A percentile compares a stretch with the other conserved stretches of the same genome.
phyloP scores from a whole-genome alignment of 2,888 invertebrate species.

The Dromius quadrimaculatus region DNA sequence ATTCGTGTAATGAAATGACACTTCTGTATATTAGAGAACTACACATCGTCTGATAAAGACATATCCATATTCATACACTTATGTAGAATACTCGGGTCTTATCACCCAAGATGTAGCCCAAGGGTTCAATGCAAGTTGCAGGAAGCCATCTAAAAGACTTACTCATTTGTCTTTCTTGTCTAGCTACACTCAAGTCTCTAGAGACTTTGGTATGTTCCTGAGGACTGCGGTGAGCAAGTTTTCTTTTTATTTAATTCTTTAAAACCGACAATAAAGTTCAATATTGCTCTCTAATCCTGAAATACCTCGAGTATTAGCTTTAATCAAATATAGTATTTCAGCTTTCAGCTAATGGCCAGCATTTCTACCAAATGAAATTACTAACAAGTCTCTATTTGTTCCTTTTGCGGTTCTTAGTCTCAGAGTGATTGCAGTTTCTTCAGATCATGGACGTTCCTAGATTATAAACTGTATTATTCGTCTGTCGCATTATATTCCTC shows the following conservation, averaged over 20 bases:
- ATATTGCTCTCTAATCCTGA: constrained; percentile 33
- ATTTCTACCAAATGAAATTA: constrained; percentile 45
- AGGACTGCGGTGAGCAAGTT: constrained; percentile 13
- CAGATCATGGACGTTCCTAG: too few species aligned
- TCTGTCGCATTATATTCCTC: too few species aligned
- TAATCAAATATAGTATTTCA: constrained; percentile 51
- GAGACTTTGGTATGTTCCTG: background rate
- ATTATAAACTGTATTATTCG: too few species aligned
- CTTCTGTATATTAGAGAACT: too few species aligned
- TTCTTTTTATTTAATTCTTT: constrained; percentile 41
- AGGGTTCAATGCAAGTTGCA: too few species aligned
- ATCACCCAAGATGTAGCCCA: too few species aligned
- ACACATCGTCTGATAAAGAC: too few species aligned
- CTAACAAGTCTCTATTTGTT: constrained; percentile 8
- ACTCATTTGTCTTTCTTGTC: background rate
- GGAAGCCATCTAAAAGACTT: background rate
- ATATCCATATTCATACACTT: too few species aligned
- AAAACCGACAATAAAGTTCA: constrained; percentile 43
- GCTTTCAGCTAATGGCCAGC: constrained; percentile 44
- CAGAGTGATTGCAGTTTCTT: background rate
- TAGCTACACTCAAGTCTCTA: background rate
- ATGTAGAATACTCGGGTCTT: too few species aligned
- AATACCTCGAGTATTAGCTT: constrained; percentile 41
- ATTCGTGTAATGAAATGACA: too few species aligned
- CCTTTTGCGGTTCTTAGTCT: background rate